phyloP scores from a whole-genome alignment of 1,140 invertebrate species.

The Eueides isabella region DNA sequence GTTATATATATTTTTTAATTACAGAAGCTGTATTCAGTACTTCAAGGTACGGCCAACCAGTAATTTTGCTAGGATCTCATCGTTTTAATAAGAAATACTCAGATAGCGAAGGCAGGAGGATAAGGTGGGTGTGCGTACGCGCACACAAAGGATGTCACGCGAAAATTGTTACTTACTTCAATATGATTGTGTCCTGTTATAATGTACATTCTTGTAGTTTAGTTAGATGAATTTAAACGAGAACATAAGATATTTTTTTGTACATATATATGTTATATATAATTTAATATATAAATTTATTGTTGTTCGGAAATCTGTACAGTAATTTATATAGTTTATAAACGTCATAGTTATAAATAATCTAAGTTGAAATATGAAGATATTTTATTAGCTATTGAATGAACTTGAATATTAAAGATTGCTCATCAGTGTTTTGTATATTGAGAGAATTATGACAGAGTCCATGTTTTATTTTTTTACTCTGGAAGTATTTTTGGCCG shows the following conservation, averaged over 20 bases:
- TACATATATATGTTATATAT: neutral
- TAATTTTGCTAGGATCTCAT: conserved; percentile 51
- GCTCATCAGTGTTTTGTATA: too few relatives aligned
- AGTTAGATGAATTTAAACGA: neutral
- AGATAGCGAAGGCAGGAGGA: conserved; percentile 25
- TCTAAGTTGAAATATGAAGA: too few relatives aligned
- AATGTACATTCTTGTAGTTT: conserved; percentile 24
- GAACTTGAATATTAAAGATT: too few relatives aligned
- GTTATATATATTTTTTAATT: conserved; percentile 17
- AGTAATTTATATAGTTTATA: too few relatives aligned
- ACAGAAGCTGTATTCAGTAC: conserved; percentile 42
- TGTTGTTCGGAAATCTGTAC: neutral
- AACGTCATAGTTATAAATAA: too few relatives aligned
- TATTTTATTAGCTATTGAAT: too few relatives aligned
- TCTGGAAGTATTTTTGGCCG: too few relatives aligned
- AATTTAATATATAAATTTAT: neutral
- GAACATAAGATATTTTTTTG: neutral
- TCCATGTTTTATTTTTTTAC: too few relatives aligned
- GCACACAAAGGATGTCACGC: conserved; percentile 45
- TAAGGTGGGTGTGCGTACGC: conserved; percentile 47
- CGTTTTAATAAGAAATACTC: conserved; percentile 50
- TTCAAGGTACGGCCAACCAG: conserved; percentile 48
- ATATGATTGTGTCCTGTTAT: conserved; percentile 39
- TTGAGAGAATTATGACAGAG: too few relatives aligned
- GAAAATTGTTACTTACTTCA: conserved; percentile 42